Conservation (phyloP, 2,797 vertebrate species). For the Rhinella marina region DNA sequence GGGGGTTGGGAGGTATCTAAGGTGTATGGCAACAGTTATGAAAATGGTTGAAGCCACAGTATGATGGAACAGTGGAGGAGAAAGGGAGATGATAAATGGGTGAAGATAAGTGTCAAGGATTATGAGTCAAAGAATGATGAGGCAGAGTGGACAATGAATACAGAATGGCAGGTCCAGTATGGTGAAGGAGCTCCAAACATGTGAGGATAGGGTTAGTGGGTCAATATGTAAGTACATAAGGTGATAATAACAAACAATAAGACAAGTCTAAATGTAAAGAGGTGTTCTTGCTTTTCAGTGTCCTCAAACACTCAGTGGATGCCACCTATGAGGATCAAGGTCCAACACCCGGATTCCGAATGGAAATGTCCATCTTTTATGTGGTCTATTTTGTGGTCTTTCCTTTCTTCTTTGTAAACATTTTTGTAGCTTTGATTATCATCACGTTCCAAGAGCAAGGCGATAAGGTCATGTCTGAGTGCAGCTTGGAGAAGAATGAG, state of each 20-base stretch:
- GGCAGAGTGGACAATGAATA: neutral
- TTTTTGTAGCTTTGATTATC: slow-evolving; percentile 98
- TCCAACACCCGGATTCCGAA: slow-evolving; percentile 92
- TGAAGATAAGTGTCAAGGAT: neutral
- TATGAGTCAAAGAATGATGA: neutral
- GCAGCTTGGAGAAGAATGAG: slow-evolving; percentile 98
- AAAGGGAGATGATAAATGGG: neutral
- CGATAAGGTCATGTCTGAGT: slow-evolving; percentile 95
- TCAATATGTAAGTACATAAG: neutral
- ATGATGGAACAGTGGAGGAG: neutral
- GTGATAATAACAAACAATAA: neutral
- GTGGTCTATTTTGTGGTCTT: slow-evolving; percentile 98
- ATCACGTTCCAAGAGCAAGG: slow-evolving; percentile 99
- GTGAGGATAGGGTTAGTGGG: neutral
- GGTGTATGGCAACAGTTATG: neutral
- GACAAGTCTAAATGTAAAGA: neutral
- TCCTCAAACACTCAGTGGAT: slow-evolving; percentile 95
- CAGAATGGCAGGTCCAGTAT: neutral
- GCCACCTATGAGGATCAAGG: slow-evolving; percentile 95
- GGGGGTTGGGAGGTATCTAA: neutral
- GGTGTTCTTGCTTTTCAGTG: slow-evolving; percentile 73
- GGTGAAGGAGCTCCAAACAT: neutral
- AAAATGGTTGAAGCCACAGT: neutral
- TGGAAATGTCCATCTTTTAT: slow-evolving; percentile 98
- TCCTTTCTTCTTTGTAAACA: slow-evolving; percentile 99